Evolutionary conservation across 2,113 vertebrate species (phyloP), one percentile per base, ranked within the genome.

Genomic region (Periophthalmodon schlosseri): DNA sequence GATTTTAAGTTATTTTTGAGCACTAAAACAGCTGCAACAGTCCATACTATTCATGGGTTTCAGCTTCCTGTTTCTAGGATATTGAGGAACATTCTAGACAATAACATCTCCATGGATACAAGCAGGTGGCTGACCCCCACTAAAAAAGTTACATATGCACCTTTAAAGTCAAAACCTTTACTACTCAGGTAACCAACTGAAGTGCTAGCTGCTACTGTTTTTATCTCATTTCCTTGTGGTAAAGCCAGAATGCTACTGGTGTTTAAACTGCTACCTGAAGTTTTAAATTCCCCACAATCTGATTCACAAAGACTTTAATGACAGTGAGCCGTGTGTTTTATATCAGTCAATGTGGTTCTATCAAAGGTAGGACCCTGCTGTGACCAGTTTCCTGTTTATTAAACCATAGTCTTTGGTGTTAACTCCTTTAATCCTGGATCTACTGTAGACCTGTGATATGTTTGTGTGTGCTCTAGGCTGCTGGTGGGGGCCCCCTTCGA

Each of bases 401-500:
- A 12, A 69, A 39, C 65, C n/a, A 15, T 11, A 5, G 34, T 39
- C 34, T 65, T 44, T 65, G 61, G 63, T 44, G 18, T 65, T 39
- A 15, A n/a, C 9, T 56, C 20, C 20, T 21, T 56, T 21, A 56
- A 34, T 18, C 60, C 60, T 63, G 23, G 21, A 28, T 63, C 12
- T 4, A 2, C 16, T 39, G 36, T 69, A 10, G 33, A 9, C 56
- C 15, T 77, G 18, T 49, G 39, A 23, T 73, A 36, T 67, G 15
- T 68, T 13, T 66, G 57, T 16, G 4, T 69, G 63, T 44, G 63
- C 34, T 63, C 0, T 81, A 99, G 97, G 97, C 82, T 99, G 82
- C 93, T 99, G 68, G 96, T 99, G 24, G 97, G 97, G 12, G 95
- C 97, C 67, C 97, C 97, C 0, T 93, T 96, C 7, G 96, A 98